These are phyloP conservation scores for Polydrusus cervinus DNA, from an alignment of 2,888 invertebrate genomes.

Conservation along the genomic window DNA sequence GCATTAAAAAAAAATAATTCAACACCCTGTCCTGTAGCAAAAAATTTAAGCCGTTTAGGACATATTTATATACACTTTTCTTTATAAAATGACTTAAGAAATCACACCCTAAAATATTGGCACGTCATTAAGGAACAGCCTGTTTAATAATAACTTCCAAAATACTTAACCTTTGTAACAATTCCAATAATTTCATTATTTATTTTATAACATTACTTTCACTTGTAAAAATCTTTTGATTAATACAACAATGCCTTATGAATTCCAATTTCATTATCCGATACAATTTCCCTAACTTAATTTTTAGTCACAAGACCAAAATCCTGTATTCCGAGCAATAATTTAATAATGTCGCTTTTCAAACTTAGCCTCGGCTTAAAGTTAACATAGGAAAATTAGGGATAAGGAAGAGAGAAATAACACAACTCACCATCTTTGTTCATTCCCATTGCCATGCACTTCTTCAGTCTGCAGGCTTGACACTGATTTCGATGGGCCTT, in stretches of 20 bases:
- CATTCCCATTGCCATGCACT: conserved; percentile 99
- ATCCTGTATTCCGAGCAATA: conserved; percentile 56
- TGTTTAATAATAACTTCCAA: too few relatives aligned
- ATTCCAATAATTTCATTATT: too few relatives aligned
- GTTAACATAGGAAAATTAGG: conserved; percentile 52
- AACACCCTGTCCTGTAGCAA: too few relatives aligned
- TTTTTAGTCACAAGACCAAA: conserved; percentile 46
- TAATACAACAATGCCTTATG: conserved; percentile 24
- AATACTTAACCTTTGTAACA: too few relatives aligned
- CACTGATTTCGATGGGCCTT: conserved; percentile 99
- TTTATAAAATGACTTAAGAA: too few relatives aligned
- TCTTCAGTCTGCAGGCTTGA: conserved; percentile 98
- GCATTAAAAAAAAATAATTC: too few relatives aligned
- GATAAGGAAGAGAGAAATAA: conserved; percentile 25
- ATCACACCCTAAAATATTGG: too few relatives aligned
- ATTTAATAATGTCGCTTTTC: conserved; percentile 61
- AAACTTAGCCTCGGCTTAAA: conserved; percentile 56
- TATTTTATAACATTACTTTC: too few relatives aligned
- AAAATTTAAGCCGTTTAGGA: too few relatives aligned
- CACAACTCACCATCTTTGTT: conserved; percentile 96
- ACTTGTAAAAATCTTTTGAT: neutral
- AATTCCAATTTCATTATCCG: conserved; percentile 34
- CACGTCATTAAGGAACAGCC: too few relatives aligned
- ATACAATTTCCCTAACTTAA: conserved; percentile 52
- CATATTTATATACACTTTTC: too few relatives aligned